Conservation (phyloP, 1,140 invertebrate genomes). For the Ephestia elutella region DNA sequence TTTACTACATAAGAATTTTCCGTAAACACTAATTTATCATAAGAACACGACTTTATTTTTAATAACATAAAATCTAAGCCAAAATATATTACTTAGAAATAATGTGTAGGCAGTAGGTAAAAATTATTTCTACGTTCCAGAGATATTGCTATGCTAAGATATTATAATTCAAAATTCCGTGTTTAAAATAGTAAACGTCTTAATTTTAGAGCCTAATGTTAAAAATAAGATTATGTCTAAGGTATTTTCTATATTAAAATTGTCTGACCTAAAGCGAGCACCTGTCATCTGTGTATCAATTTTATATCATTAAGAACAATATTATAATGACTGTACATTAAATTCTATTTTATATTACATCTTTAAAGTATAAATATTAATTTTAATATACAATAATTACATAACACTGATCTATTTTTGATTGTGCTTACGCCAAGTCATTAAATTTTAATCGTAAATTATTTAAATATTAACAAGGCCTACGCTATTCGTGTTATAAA, state of each 20-base stretch:
- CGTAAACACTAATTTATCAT: constrained; percentile 43
- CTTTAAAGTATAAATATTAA: constrained; percentile 43
- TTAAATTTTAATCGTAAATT: constrained; percentile 51
- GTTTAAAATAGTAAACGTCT: constrained; percentile 39
- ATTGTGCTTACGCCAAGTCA: constrained; percentile 53
- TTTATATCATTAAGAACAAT: constrained; percentile 32
- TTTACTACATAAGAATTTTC: constrained; percentile 53
- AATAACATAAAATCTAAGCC: constrained; percentile 32
- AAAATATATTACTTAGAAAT: constrained; percentile 31
- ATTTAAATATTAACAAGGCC: constrained; percentile 46
- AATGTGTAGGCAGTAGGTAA: constrained; percentile 29
- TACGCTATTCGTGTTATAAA: constrained; percentile 44
- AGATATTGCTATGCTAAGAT: constrained; percentile 23
- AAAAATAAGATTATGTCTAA: constrained; percentile 29
- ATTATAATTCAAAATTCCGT: constrained; percentile 19
- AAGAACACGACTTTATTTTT: constrained; percentile 31
- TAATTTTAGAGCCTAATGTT: constrained; percentile 52
- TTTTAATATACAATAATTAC: constrained; percentile 55
- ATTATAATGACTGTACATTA: constrained; percentile 36
- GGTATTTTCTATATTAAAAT: constrained; percentile 30
- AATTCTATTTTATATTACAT: constrained; percentile 49
- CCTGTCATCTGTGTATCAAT: constrained; percentile 26
- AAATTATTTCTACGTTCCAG: constrained; percentile 30
- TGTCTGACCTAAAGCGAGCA: constrained; percentile 27
- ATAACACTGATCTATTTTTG: constrained; percentile 42